Percentiles rank a stretch among this genome's conserved stretches.
These are phyloP conservation scores for Yponomeuta cagnagella DNA, from an alignment of 2,888 invertebrate genomes.

Conservation along the genomic window DNA sequence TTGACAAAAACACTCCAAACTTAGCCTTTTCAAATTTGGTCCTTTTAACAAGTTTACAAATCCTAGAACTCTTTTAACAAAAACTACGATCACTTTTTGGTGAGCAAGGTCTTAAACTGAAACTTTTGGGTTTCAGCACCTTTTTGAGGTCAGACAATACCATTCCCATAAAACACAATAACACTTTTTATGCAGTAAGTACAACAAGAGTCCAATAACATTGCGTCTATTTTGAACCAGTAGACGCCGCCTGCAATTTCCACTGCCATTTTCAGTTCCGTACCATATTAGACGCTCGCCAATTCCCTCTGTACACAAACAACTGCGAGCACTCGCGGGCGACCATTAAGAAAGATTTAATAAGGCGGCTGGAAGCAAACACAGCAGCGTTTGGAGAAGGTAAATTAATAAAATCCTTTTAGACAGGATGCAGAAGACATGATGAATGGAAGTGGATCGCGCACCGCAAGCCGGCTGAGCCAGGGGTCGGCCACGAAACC, in stretches of 20 bases:
- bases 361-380: constrained; percentile 1
- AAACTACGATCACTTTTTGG: too few relatives aligned
- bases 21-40: too few relatives aligned
- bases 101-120: too few relatives aligned
- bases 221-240: neutral
- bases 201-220: neutral
- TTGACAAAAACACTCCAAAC: too few relatives aligned
- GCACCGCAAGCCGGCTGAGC: neutral
- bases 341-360: neutral
- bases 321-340: neutral
- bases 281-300: neutral
- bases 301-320: neutral
- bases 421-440: constrained; percentile 23
- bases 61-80: too few relatives aligned
- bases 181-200: too few relatives aligned
- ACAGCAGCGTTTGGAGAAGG: constrained; percentile 11
- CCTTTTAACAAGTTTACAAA: too few relatives aligned
- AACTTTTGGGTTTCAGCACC: too few relatives aligned
- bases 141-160: too few relatives aligned
- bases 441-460: constrained; percentile 33
- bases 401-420: constrained; percentile 38
- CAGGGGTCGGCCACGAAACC: constrained; percentile 22
- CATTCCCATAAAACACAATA: too few relatives aligned
- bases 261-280: neutral
- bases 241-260: neutral